phyloP scores from a whole-genome alignment of 2,797 vertebrate species.

The Rhynchotus rufescens region DNA sequence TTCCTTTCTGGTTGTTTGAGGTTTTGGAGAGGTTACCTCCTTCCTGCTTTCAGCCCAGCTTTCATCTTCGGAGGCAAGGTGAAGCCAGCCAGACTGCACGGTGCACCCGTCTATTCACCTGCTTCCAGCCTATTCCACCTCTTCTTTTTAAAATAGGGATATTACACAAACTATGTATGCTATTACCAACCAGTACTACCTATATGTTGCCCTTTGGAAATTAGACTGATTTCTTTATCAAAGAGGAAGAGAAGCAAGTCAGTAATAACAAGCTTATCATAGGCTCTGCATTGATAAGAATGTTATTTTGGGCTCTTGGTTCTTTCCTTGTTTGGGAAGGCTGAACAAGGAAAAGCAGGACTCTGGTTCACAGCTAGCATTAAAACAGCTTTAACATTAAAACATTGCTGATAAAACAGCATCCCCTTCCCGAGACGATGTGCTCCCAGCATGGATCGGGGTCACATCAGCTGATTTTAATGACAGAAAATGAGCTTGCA shows the following conservation, averaged over 20 bases:
- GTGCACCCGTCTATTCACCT: neutral
- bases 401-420: neutral
- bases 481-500: slow-evolving; percentile 50
- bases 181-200: neutral
- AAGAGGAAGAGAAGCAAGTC: neutral
- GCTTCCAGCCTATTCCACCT: neutral
- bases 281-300: neutral
- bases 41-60: slow-evolving; percentile 37
- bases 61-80: neutral
- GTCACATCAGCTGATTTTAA: slow-evolving; percentile 30
- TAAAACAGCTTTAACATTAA: neutral
- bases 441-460: neutral
- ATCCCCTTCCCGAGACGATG: slow-evolving; percentile 3
- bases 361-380: neutral
- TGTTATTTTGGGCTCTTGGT: neutral
- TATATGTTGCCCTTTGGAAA: neutral
- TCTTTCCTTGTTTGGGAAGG: neutral
- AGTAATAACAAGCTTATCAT: neutral
- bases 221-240: neutral
- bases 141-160: neutral
- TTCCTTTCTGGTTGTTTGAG: neutral
- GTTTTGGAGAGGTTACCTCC: neutral
- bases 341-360: neutral
- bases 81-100: slow-evolving; percentile 1
- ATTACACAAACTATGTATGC: neutral